Conservation (phyloP, 2,113 vertebrate genomes). For the Ariopsis seemanni region DNA sequence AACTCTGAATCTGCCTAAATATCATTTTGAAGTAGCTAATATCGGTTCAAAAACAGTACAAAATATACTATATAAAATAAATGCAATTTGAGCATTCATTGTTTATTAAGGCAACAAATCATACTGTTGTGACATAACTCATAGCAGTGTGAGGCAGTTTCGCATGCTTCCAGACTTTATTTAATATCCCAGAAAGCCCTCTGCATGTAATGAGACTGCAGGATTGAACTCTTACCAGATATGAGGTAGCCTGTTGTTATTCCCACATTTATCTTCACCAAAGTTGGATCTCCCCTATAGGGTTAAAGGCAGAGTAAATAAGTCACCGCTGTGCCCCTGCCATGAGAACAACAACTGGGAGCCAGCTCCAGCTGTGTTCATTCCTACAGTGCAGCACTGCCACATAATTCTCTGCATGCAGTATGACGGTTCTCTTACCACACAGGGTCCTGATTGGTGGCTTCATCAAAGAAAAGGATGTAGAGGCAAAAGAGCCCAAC, state of each 20-base stretch:
- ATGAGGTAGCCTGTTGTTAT: conserved; percentile 98
- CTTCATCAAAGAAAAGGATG: conserved; percentile 87
- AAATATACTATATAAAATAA: neutral
- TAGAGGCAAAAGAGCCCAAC: conserved; percentile 88
- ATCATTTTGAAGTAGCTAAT: neutral
- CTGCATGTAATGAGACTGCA: conserved; percentile 3
- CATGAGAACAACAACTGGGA: conserved; percentile 10
- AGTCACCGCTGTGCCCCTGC: neutral
- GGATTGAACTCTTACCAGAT: conserved; percentile 82
- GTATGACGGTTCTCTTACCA: conserved; percentile 83
- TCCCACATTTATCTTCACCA: conserved; percentile 89
- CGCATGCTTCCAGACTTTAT: neutral
- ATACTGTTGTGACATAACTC: neutral
- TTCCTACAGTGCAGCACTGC: conserved; percentile 18
- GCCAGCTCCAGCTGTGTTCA: neutral
- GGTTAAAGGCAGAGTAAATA: conserved; percentile 51
- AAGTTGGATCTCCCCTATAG: conserved; percentile 86
- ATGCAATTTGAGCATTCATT: neutral
- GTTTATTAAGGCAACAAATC: neutral
- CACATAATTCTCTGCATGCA: conserved; percentile 38
- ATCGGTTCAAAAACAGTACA: neutral
- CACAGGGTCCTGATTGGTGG: conserved; percentile 83
- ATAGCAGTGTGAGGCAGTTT: neutral
- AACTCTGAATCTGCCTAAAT: neutral
- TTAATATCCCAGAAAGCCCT: neutral